Evolutionary conservation across 2,888 invertebrate genomes (phyloP), one percentile per base, ranked within the genome.

Genomic region (Machimus rusticus): DNA sequence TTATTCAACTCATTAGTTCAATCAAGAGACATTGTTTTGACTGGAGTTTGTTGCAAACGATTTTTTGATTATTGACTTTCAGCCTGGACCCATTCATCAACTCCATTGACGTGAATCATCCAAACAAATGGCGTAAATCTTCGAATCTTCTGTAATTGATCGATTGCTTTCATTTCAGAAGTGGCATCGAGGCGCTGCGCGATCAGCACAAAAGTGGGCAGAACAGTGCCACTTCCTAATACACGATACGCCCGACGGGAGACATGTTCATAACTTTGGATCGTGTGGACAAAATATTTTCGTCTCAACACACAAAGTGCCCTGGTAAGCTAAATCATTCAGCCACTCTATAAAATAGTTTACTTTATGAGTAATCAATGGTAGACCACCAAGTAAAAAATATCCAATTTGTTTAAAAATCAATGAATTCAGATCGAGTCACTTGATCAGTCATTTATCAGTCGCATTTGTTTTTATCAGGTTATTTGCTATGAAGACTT

Each of bases 271-370:
- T 19, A 93, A 94, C 88, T 95, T 95, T 89, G 97, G 97, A 43
- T 93, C 94, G 39, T 97, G 97, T 91, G 97, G 97, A 2, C 97
- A 97, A 92, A 97, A 97, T 92, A 95, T 97, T 88, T 97, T 97
- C 91, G 95, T 96, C 37, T 94, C 96, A n/a, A 95, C 96, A 2
- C 95, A 95, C 89, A 95, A 95, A 93, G 96, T 96, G 34, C 96
- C 96, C 43, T 97, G 97, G 97, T 96, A 93, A 93, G 66, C 23
- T 28, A 12, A 66, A 93, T 90, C 16, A 46, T 28, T 46, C 2
- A n/a, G 1, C 16, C 34, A 31, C 74, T 74, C 76, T 37, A 14
- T 37, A 37, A 46, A 46, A 76, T 39, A 16, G 34, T 31, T 34
- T 74, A 19, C 12, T 76, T 76, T 76, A 23, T 28, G 23, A 23